Evolutionary conservation across 2,888 invertebrate species (phyloP), one percentile per base, ranked within the genome.

Genomic region (Drosophila hawaiiensis): DNA sequence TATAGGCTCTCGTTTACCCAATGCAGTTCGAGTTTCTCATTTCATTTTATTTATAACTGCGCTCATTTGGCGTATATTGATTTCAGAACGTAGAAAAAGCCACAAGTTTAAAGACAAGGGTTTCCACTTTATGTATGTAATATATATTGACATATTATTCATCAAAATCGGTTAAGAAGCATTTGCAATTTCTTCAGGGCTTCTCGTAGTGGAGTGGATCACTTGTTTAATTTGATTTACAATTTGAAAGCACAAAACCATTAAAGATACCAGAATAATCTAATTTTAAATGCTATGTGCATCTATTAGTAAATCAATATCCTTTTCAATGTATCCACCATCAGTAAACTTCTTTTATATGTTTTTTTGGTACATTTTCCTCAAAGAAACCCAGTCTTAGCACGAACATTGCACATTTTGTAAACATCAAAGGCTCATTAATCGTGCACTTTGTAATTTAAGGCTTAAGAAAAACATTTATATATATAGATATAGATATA

Each of bases 391-490:
- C 1, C 22, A 2, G 16, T 47, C 16, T 22, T 31, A 29, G 19
- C n/a, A n/a, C 12, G 7, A 19, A 28, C 10, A 50, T 28, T 25
- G 16, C 19, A 28, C 28, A 41, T 16, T 29, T 31, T 6, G 41
- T 31, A 16, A 31, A 60, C 28, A 35, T 35, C 3, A 14, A 35
- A 29, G 3, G 10, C 28, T 28, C 35, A 50, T 50, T 37, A 22
- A 50, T 50, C 60, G 60, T 28, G 50, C 35, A 14, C 5, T 14
- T 35, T 47, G 52, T 22, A 14, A 37, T 61, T 37, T 52, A 61
- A 9, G 29, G 35, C 35, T 37, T 61, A 22, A 19, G n/a, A 22
- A 37, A 10, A 50, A 61, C 14, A 35, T 41, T 10, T n/a, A 41
- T 41, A 41, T 19, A 41, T 10, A n/a, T 43, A 43, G 14, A 7